Conservation (phyloP, 2,113 vertebrate species). For the Limnothrissa miodon region DNA sequence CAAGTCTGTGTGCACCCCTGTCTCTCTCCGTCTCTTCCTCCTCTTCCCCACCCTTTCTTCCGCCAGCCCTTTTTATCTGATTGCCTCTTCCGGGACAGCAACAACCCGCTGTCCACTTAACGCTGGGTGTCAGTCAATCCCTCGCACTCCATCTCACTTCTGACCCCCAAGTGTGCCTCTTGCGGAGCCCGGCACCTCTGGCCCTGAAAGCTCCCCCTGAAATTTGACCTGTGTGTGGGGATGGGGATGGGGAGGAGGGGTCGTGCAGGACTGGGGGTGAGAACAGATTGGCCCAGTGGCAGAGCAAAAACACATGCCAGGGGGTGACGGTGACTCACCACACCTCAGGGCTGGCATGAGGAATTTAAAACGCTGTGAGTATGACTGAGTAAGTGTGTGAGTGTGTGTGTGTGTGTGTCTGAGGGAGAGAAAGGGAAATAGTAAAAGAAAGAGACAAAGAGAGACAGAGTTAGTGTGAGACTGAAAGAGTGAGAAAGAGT, state of each 20-base stretch:
- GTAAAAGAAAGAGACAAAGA: background rate
- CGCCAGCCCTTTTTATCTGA: conserved; percentile 11
- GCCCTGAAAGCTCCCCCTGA: conserved; percentile 12
- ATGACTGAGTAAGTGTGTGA: background rate
- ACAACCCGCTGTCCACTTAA: conserved; percentile 15
- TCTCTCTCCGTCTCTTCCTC: conserved; percentile 37
- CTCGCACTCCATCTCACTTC: background rate
- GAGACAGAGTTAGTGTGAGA: no score
- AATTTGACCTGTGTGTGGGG: conserved; percentile 24
- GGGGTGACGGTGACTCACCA: background rate
- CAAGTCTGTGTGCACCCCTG: conserved; percentile 12
- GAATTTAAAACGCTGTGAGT: background rate
- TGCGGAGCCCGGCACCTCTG: background rate
- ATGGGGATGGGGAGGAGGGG: background rate
- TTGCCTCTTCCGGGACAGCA: background rate
- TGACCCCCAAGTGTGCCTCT: background rate
- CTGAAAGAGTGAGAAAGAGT: background rate
- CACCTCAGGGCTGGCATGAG: conserved; percentile 10
- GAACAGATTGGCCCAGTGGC: conserved; percentile 10
- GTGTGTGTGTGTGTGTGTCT: conserved; percentile 7
- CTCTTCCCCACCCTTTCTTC: background rate
- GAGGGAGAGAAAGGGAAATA: background rate
- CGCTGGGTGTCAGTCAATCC: conserved; percentile 37
- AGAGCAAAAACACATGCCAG: conserved; percentile 18
- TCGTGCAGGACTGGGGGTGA: conserved; percentile 4